Percentiles rank a stretch among this genome's conserved stretches.
Evolutionary conservation across 2,797 vertebrate genomes (phyloP).

Genomic region (Parauchenoglanis punctatus): DNA sequence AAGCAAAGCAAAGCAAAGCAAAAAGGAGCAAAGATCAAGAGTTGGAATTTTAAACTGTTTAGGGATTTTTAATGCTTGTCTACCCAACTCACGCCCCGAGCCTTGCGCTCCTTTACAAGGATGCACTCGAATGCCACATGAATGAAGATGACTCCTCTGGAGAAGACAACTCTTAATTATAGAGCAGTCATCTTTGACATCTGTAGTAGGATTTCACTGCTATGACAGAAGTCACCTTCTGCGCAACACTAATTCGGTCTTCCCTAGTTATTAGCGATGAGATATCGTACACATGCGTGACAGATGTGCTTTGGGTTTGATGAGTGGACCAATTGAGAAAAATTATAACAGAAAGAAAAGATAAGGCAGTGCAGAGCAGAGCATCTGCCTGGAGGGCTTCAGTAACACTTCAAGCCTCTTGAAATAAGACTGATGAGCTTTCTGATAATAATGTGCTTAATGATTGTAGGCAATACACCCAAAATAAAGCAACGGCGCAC

Average conservation of each 20-base stretch:
- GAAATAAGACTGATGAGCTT: neutral
- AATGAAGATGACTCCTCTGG: neutral
- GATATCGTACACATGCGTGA: neutral
- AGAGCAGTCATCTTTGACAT: conserved; percentile 8
- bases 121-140: neutral
- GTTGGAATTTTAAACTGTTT: neutral
- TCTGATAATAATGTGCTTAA: neutral
- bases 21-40: neutral
- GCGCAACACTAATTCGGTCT: neutral
- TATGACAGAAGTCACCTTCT: neutral
- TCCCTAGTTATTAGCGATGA: neutral
- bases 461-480: neutral
- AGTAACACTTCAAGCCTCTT: neutral
- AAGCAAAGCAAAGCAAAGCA: neutral
- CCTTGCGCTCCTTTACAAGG: neutral
- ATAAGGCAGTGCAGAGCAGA: neutral
- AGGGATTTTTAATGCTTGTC: neutral
- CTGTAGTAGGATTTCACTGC: neutral
- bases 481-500: neutral
- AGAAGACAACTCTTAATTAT: conserved; percentile 10
- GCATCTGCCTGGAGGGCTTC: neutral
- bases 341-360: conserved; percentile 6
- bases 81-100: neutral
- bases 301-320: conserved; percentile 1
- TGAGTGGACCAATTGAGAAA: neutral